Base-by-base conservation (phyloP, 2,888 invertebrate species). In the Agapetus fuscipes region DNA sequence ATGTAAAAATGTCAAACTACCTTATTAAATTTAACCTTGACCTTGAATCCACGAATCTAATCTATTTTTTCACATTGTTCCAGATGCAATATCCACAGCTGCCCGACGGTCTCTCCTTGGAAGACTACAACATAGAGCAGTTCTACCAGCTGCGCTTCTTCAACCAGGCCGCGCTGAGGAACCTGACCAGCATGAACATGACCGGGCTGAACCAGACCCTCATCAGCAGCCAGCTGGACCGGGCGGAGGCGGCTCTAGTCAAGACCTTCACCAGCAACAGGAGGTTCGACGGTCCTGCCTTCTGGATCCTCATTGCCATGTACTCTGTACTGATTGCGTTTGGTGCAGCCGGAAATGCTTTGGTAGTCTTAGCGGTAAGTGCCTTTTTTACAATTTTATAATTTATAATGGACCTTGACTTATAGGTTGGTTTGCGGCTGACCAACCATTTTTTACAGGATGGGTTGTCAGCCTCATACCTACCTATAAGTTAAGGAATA, bases 281-380 rank as follows among this genome's bases (percentile, higher is more conserved):
- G 35, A 79, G 78, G 34, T 76, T 87, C 29, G 80, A 81, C 49
- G 80, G 80, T 45, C 74, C 77, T 0, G 78, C 80, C 17, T 76
- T 80, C 54, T 70, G 78, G 4, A 58, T 76, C 3, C 71, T 87
- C 7, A 78, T 85, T 33, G 65, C 74, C 0, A 72, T 80, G 54
- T 88, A 87, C 64, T 72, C 77, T 14, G 66, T 81, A 44, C 67
- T 91, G 52, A 89, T 90, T 43, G 62, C 82, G 10, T 76, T 88
- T 37, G 93, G 93, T 26, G 80, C 86, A 2, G 66, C 83, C 37
- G 93, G 93, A 30, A 94, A 93, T 62, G 79, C 80, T 7, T 69
- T 94, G 31, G 91, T 93, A 51, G 89, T 93, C 46, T 65, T 76
- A 45, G 75, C 76, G 48, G 76, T 70, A 55, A 67, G 68, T 61